A percentile compares a stretch with the other conserved stretches of the same genome.
Conservation (phyloP, 1,140 invertebrate species). For the Mesaphorura yosii region DNA sequence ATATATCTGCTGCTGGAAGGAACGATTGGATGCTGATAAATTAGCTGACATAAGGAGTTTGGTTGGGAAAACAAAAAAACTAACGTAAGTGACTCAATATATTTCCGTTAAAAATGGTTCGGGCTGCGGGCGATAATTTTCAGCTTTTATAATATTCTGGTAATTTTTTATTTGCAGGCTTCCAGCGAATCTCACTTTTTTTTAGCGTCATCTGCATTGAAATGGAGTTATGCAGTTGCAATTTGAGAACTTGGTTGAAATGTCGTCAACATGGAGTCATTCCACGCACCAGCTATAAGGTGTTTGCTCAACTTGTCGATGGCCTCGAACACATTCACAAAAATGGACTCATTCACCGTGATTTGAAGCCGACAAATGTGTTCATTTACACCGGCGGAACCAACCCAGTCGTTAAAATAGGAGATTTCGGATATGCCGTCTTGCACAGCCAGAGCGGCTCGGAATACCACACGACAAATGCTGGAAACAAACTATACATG, state of each 20-base stretch:
- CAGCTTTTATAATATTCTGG: no score
- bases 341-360: constrained; percentile 6
- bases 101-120: no score
- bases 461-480: neutral
- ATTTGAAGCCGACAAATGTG: constrained; percentile 8
- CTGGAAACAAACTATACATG: neutral
- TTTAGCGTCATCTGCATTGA: neutral
- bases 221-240: constrained; percentile 8
- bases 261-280: neutral
- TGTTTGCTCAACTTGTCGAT: constrained; percentile 1
- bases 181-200: no score
- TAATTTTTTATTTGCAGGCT: no score
- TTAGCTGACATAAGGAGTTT: neutral
- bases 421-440: neutral
- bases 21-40: no score
- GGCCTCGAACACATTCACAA: constrained; percentile 2
- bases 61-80: neutral
- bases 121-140: no score
- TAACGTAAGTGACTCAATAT: no score
- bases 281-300: no score
- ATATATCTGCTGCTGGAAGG: no score
- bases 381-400: neutral
- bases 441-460: neutral
- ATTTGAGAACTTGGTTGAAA: constrained; percentile 3
- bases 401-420: constrained; percentile 4